A percentile compares a stretch with the other conserved stretches of the same genome.
Evolutionary conservation across 2,888 invertebrate genomes (phyloP).

Genomic region (Proisotoma minuta): DNA sequence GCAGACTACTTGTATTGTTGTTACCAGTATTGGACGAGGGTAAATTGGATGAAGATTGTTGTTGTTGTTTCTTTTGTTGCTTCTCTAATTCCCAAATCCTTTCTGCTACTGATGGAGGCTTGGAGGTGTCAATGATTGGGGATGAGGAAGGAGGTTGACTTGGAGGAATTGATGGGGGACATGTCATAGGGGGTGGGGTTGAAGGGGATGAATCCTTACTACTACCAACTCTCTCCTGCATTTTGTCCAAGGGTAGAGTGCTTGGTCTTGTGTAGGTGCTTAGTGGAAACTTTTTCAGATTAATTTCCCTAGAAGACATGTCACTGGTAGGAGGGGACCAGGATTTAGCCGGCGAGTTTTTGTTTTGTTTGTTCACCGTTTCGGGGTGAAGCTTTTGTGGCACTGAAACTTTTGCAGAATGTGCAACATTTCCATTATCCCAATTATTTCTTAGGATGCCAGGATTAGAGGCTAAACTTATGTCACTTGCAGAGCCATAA

Average conservation of each 20-base stretch:
- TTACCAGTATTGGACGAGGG: slow-evolving; percentile 49
- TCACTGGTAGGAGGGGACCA: slow-evolving; percentile 19
- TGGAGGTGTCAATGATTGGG: slow-evolving; percentile 49
- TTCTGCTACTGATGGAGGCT: slow-evolving; percentile 61
- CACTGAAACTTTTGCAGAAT: slow-evolving; percentile 70
- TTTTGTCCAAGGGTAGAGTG: slow-evolving; percentile 32
- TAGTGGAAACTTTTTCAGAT: slow-evolving; percentile 63
- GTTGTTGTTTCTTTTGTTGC: slow-evolving; percentile 51
- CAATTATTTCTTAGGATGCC: slow-evolving; percentile 16
- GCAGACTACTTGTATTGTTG: slow-evolving; percentile 9
- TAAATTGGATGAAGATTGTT: slow-evolving; percentile 47
- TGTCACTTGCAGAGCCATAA: slow-evolving; percentile 71
- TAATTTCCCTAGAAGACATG: slow-evolving; percentile 16
- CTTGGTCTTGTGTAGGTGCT: slow-evolving; percentile 60
- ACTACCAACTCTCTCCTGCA: slow-evolving; percentile 19
- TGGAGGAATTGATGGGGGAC: no score
- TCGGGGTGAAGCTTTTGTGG: slow-evolving; percentile 74
- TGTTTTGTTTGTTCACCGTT: slow-evolving; percentile 58
- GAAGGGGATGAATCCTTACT: slow-evolving; percentile 8
- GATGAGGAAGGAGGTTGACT: slow-evolving; percentile 49
- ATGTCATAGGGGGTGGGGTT: slow-evolving; percentile 16
- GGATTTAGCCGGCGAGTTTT: slow-evolving; percentile 11
- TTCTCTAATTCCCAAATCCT: slow-evolving; percentile 63
- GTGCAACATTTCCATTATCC: slow-evolving; percentile 58
- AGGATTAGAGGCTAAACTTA: slow-evolving; percentile 56